Base-by-base conservation (phyloP, 2,888 invertebrate genomes). In the Galerucella calmariensis region DNA sequence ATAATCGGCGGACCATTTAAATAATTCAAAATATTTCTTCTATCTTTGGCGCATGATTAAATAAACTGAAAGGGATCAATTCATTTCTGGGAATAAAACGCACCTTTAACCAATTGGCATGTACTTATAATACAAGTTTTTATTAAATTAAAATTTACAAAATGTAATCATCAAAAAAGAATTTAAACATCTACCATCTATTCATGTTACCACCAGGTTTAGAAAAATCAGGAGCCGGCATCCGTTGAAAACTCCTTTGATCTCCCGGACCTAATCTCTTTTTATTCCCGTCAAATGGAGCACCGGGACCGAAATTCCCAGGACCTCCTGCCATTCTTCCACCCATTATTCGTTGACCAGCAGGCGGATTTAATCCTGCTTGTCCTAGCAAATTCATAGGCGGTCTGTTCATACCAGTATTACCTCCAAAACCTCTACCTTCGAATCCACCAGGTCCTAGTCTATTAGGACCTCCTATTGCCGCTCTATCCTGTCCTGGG, bases 151-250 rank as follows among this genome's bases (percentile, higher is more conserved):
- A 9, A 56, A 56, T 56, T 56, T 69, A 69, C 48, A 46, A 67
- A 58, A 71, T 67, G n/a, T 67, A 66, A 70, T 35, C 16, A 24
- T 35, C 14, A 11, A 46, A 14, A 41, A 41, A 41, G 35, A 9
- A 41, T 41, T 59, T 67, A 67, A 65, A 59, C 56, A 63, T 35
- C 44, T 72, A 76, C 72, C 75, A 77, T 53, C 77, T 75, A 72
- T 74, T 76, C 41, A 70, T 72, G 69, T 56, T 67, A n/a, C 72
- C 66, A 16, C 67, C 68, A 51, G 68, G 71, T 48, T 75, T 73
- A 20, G 66, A 72, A 67, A 66, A 74, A 56, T 74, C 70, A 8
- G 73, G 61, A 48, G 67, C 67, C 24, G 73, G 73, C 20, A 71
- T 53, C 16, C 77, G 75, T 11, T 67, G 67, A 56, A 74, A 75